A percentile compares a stretch with the other conserved stretches of the same genome.
Conservation (phyloP, 2,113 vertebrate genomes). For the Stegostoma tigrinum region DNA sequence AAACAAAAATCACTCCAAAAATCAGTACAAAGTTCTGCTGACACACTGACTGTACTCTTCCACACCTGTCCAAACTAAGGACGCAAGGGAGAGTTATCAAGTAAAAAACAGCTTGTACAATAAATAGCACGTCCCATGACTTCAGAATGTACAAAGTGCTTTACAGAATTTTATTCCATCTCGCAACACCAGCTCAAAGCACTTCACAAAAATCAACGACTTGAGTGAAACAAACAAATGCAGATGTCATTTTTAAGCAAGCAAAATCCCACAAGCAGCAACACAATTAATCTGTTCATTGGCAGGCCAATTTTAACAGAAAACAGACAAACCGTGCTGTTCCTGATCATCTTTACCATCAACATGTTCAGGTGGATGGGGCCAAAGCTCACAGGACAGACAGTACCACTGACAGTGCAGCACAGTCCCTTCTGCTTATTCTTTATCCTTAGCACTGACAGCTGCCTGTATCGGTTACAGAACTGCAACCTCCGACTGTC, state of each 20-base stretch:
- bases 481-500: neutral
- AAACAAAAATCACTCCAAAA: too few species aligned
- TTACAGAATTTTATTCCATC: neutral
- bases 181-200: neutral
- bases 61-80: neutral
- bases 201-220: neutral
- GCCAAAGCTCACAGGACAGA: neutral
- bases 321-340: neutral
- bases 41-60: neutral
- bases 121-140: neutral
- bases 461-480: neutral
- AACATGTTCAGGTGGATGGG: neutral
- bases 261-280: neutral
- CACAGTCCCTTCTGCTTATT: too few species aligned
- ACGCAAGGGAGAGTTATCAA: too few species aligned
- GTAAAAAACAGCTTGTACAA: neutral
- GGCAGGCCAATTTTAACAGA: too few species aligned
- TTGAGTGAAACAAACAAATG: neutral
- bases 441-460: neutral
- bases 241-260: neutral
- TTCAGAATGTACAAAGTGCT: neutral
- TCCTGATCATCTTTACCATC: neutral
- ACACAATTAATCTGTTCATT: neutral
- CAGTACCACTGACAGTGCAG: neutral
- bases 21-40: neutral